Base-by-base conservation (phyloP, 2,888 invertebrate species). In the Nomada fucata region DNA sequence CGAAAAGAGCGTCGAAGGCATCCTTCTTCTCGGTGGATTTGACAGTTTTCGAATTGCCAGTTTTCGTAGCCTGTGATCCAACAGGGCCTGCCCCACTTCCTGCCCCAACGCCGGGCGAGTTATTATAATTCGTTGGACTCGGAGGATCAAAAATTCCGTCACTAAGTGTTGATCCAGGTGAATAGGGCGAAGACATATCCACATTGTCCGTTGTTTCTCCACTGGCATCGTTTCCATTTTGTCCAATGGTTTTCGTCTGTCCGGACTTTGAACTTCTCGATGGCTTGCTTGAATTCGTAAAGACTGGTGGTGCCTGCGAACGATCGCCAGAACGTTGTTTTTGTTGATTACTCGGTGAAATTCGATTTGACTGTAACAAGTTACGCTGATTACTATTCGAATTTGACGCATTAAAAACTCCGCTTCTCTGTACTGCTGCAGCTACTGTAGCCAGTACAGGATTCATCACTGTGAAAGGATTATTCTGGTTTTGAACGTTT, bases 101-200 rank as follows among this genome's bases (percentile, higher is more conserved):
- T 65, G 86, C 29, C 0, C 79, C 82, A 20, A 72, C 29, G 23
- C 70, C 50, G 10, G 86, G 89, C 0, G 91, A 91, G 20, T 88
- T 90, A 76, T 90, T 91, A 55, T 91, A 91, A 79, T 91, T 92
- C 2, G 85, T 90, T 2, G 93, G 93, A 61, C 95, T 93, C 36
- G 97, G 97, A 69, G 97, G 97, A 93, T 97, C 97, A 94, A 98
- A 98, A 85, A 98, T 95, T 93, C 98, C 97, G 89, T 97, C 97
- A 92, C 97, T 97, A 93, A 98, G 97, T 90, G 96, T 97, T n/a
- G 97, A 97, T 63, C 97, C 97, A 0, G 98, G 98, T 67, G 97
- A 97, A 94, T 98, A 98, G 0, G 98, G 98, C 29, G 98, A 97
- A 87, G 96, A 96, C 92, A 96, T 95, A 88, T 97, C 97, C 86